phyloP scores from a whole-genome alignment of 1,140 invertebrate genomes.

The Trichoplusia ni region DNA sequence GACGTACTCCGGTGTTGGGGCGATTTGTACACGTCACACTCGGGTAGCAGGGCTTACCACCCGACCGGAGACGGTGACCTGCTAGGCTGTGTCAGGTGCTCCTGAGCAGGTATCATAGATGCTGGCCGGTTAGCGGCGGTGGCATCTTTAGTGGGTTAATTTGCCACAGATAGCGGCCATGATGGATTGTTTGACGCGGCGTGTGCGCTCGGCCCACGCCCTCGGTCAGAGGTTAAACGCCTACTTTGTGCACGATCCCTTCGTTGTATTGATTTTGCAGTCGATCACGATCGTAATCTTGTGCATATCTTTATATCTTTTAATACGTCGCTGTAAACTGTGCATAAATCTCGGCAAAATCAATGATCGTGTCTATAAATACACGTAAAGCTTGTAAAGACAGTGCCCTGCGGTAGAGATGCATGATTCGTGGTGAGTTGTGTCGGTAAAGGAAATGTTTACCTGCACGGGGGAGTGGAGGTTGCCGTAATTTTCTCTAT shows the following conservation, averaged over 20 bases:
- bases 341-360: slow-evolving; percentile 44
- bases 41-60: slow-evolving; percentile 45
- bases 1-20: slow-evolving; percentile 51
- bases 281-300: slow-evolving; percentile 59
- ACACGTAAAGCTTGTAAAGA: slow-evolving; percentile 40
- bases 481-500: slow-evolving; percentile 59
- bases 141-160: slow-evolving; percentile 71
- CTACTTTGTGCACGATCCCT: slow-evolving; percentile 75
- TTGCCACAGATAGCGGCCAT: slow-evolving; percentile 69
- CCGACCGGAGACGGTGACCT: slow-evolving; percentile 27
- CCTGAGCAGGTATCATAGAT: slow-evolving; percentile 25
- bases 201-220: slow-evolving; percentile 63
- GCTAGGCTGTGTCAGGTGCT: neutral
- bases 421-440: slow-evolving; percentile 44
- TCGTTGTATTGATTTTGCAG: slow-evolving; percentile 74
- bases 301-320: slow-evolving; percentile 51
- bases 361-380: slow-evolving; percentile 47
- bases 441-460: slow-evolving; percentile 43
- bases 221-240: slow-evolving; percentile 75
- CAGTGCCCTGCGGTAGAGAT: slow-evolving; percentile 42
- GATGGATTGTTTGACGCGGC: slow-evolving; percentile 72
- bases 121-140: slow-evolving; percentile 49
- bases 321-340: slow-evolving; percentile 5
- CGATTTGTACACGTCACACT: slow-evolving; percentile 72
- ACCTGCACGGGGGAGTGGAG: slow-evolving; percentile 45